Evolutionary conservation across 2,113 vertebrate species (phyloP), one percentile per base, ranked within the genome.

Genomic region (Archocentrus centrarchus): DNA sequence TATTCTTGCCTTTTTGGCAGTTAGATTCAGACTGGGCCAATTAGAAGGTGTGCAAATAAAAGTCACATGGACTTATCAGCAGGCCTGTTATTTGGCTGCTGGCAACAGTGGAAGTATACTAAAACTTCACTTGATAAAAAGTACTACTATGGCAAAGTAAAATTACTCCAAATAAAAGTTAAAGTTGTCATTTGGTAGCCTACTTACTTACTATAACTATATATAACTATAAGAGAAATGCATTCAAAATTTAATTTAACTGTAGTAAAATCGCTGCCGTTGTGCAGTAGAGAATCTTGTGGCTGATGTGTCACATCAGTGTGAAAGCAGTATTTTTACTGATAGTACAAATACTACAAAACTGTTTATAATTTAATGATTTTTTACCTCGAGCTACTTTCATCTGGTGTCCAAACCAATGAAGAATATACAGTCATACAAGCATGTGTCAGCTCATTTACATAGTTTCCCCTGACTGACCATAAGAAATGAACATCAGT

Each of bases 401-500:
- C 27, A 22, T 47, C 11, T 68, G 14, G 14, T 10, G 35, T 37
- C 68, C 27, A 13, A 3, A 41, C 6, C 22, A 14, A 18, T 70
- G 13, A 30, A 66, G 32, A 7, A 6, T 55, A 1, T 53, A 5
- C 20, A 73, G 66, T 6, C 0, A 18, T 73, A 8, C 79, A 59
- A 59, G 58, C 66, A 30, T 18, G n/a, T 0, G 7, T 11, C 18
- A 47, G 24, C n/a, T 55, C 7, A 80, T 80, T 81, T 81, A 63
- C 63, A 60, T 79, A 63, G 59, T 81, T 81, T 59, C 37, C 24
- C 27, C 78, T 61, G 15, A 39, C 50, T 57, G 62, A 20, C 20
- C 57, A 7, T 68, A 50, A 77, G 4, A 55, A 62, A 57, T 62
- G 6, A 73, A 13, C 37, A 59, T 83, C 75, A 5, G 27, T 35